Evolutionary conservation across 2,888 invertebrate species (phyloP).

Genomic region (Leucoma salicis): DNA sequence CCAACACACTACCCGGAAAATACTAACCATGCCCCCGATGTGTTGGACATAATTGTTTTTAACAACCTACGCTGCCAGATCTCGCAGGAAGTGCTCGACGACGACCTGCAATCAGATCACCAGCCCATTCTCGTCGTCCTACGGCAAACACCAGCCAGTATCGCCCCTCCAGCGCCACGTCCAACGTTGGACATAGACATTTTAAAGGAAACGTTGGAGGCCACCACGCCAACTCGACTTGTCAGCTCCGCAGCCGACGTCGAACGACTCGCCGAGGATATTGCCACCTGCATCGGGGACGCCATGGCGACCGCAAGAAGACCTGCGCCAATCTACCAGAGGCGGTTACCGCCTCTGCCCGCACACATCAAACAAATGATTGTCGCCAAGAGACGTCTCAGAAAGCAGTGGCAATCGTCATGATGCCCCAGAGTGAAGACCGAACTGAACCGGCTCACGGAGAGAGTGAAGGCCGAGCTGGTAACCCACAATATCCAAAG

Average conservation of each 20-base stretch:
- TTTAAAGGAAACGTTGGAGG: not conserved
- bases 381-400: not conserved
- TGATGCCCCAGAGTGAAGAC: constrained; percentile 2
- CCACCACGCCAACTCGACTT: not conserved
- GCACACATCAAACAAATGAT: not conserved
- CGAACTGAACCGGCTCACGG: too few species aligned
- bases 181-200: not conserved
- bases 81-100: too few species aligned
- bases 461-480: not conserved
- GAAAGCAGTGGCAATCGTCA: not conserved
- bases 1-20: too few species aligned
- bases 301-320: not conserved
- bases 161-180: too few species aligned
- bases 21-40: not conserved
- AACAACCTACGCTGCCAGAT: too few species aligned
- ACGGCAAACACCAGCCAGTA: not conserved
- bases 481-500: not conserved
- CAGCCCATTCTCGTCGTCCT: not conserved
- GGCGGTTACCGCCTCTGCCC: not conserved
- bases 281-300: not conserved
- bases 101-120: not conserved
- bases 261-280: not conserved
- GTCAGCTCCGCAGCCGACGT: not conserved
- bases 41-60: not conserved
- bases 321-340: not conserved